Percentiles rank a stretch among this genome's conserved stretches.
These are phyloP conservation scores for Anoplius nigerrimus DNA, from an alignment of 2,888 invertebrate genomes.

Conservation along the genomic window DNA sequence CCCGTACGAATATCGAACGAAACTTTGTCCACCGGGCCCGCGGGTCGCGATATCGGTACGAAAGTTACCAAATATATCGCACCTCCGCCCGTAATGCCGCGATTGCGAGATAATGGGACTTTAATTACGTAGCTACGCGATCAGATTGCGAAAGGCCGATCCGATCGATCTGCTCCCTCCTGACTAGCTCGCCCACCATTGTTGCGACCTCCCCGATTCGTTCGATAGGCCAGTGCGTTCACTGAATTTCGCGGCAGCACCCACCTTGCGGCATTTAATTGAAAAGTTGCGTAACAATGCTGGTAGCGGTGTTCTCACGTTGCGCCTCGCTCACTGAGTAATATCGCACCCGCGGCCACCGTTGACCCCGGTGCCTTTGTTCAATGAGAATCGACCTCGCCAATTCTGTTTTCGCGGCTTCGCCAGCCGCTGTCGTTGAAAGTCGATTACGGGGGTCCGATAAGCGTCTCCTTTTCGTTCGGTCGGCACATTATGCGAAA, in stretches of 20 bases:
- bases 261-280: conserved; percentile 4
- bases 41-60: neutral
- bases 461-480: no score
- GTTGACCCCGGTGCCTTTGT: neutral
- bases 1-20: no score
- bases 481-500: no score
- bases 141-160: conserved; percentile 13
- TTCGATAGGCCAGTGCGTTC: no score
- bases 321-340: conserved; percentile 9
- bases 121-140: conserved; percentile 15
- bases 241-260: conserved; percentile 3
- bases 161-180: conserved; percentile 8
- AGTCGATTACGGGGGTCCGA: no score
- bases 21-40: no score
- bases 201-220: conserved; percentile 7
- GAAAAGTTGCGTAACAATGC: conserved; percentile 13
- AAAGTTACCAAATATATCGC: conserved; percentile 6
- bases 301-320: conserved; percentile 28
- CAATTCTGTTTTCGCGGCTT: conserved; percentile 29
- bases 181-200: conserved; percentile 1
- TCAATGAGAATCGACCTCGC: neutral
- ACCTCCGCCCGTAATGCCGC: neutral
- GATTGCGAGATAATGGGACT: conserved; percentile 12
- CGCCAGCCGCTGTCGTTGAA: neutral
- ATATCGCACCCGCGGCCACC: no score